Evolutionary conservation across 2,113 vertebrate genomes (phyloP), one percentile per base, ranked within the genome.

Genomic region (Irena cyanogastra): DNA sequence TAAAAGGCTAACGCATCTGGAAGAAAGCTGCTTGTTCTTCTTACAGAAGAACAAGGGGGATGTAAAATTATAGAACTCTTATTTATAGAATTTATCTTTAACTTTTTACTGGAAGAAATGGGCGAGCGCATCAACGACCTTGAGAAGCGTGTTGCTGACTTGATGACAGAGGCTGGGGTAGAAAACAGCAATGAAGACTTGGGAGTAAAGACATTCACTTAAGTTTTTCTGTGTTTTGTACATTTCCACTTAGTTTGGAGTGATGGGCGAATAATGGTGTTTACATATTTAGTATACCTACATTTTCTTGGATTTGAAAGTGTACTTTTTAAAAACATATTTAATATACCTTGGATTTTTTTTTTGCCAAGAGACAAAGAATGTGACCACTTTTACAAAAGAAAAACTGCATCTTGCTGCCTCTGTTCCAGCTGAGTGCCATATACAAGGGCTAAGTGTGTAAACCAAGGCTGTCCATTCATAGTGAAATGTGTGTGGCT

Each of bases 101-200:
- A 98, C 95, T 4, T 83, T 31, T 56, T 96, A 99, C 99, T 99
- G 83, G 98, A 98, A 93, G 98, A 99, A 96, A 99, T 99, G 98
- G 98, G 98, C 1, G 96, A 94, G 20, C 98, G 97, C 31, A 98
- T 99, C 2, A 94, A 93, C 35, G 97, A 98, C 85, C 97, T 99
- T 2, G 98, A 99, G 95, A 99, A 97, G 86, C 97, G 98, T 1
- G 98, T 99, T 39, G 93, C 93, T 24, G 98, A 98, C 86, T 97
- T 99, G 42, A 99, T 99, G 98, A 96, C 96, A 13, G 98, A 99
- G 65, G 99, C 99, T 24, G 98, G 98, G 16, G 98, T 98, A 94
- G 98, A 98, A 75, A 96, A 96, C 53, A 82, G 96, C 0, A 0
- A 41, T 14, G 87, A 94, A 88, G 77, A 92, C 20, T 19, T 88